Percentiles rank a stretch among this genome's conserved stretches.
These are phyloP conservation scores for Gobius niger DNA, from an alignment of 2,113 vertebrate genomes.

Conservation along the genomic window DNA sequence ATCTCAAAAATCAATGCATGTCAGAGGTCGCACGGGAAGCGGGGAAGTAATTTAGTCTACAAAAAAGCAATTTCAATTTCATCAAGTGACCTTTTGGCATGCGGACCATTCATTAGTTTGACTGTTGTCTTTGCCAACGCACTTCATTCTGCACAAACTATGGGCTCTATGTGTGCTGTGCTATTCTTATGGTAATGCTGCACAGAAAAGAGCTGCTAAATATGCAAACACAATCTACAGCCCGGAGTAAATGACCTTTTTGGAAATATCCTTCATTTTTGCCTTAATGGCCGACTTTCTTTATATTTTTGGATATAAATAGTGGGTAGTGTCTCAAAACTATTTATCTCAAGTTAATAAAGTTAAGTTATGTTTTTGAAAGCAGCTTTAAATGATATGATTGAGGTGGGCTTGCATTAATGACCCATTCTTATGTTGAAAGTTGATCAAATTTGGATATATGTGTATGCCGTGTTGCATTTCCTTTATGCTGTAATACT, in stretches of 20 bases:
- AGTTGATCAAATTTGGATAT: too few relatives aligned
- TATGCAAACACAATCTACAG: constrained; percentile 3
- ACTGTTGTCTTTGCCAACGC: constrained; percentile 20
- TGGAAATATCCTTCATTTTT: constrained; percentile 5
- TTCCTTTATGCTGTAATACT: too few relatives aligned
- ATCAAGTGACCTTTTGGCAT: constrained; percentile 55
- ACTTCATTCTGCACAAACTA: constrained; percentile 12
- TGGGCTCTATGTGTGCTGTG: not conserved
- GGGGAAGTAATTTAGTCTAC: constrained; percentile 44
- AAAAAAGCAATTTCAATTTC: constrained; percentile 45
- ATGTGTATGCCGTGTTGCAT: too few relatives aligned
- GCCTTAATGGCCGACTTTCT: not conserved
- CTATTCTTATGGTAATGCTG: constrained; percentile 12
- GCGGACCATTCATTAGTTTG: constrained; percentile 44
- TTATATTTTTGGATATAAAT: not conserved
- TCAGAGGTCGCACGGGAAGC: constrained; percentile 43
- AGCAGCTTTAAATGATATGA: not conserved
- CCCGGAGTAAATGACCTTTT: constrained; percentile 8
- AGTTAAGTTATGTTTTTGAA: not conserved
- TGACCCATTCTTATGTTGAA: too few relatives aligned
- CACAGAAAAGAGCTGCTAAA: not conserved
- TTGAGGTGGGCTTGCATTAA: too few relatives aligned
- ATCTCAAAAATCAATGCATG: constrained; percentile 51
- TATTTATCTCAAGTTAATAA: not conserved
- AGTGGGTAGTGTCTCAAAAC: not conserved